phyloP scores from a whole-genome alignment of 2,113 vertebrate species.

The Pampusana beccarii region DNA sequence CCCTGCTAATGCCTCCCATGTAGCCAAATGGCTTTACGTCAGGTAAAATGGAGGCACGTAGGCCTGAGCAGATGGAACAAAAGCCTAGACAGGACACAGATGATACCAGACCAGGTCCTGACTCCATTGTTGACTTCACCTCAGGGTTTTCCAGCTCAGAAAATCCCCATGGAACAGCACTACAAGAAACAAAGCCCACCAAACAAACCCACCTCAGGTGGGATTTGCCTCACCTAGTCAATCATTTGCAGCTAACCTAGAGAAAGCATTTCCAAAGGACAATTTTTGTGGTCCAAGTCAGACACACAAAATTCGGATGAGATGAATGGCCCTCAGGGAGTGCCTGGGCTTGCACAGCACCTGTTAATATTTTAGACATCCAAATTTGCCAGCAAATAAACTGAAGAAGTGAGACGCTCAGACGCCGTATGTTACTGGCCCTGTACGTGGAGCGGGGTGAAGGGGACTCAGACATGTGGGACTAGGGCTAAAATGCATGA shows the following conservation, averaged over 20 bases:
- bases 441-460: rapidly evolving
- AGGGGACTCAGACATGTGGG: not conserved
- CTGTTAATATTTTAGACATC: not conserved
- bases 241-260: not conserved
- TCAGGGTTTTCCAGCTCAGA: not conserved
- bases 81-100: not conserved
- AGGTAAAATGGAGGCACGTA: not conserved
- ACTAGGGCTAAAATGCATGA: rapidly evolving
- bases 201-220: not conserved
- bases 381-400: not conserved
- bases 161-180: not conserved
- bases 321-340: not conserved
- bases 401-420: not conserved
- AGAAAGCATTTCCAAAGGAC: not conserved
- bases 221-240: not conserved
- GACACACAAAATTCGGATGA: not conserved
- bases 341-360: not conserved
- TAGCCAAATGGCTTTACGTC: not conserved
- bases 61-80: not conserved
- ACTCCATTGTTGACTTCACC: not conserved
- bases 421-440: rapidly evolving
- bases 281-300: rapidly evolving
- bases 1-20: not conserved
- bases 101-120: not conserved
- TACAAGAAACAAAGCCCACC: not conserved